Evolutionary conservation across 1,140 invertebrate genomes (phyloP), one percentile per base, ranked within the genome.

Genomic region (Cheumatopsyche charites): DNA sequence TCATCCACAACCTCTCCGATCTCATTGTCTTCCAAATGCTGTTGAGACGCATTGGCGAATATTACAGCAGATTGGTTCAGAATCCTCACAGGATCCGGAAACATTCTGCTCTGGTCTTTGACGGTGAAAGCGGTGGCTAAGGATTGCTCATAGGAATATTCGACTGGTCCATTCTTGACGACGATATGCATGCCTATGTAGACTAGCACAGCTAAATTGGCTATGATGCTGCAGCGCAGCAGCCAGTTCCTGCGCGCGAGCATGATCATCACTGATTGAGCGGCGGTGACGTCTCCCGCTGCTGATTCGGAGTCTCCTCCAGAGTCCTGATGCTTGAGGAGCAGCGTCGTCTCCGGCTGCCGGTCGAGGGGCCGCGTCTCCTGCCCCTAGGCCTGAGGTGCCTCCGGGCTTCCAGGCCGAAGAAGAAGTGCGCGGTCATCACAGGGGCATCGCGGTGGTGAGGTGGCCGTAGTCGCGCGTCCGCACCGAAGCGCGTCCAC

Each of bases 221-320:
- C 86, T 58, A 91, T 86, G 76, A 92, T 89, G 80, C 90, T 91
- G 79, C 90, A 87, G 74, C 89, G 85, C 77, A 92, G 86, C 79
- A 90, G 83, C 87, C 90, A 90, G 80, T 90, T 91, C 74, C 89
- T 86, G 73, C 90, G 86, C 70, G 86, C 80, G 71, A 85, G 82
- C 82, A 86, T 83, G 26, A 26, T 52, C 25, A n/a, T n/a, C n/a
- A n/a, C n/a, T n/a, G n/a, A 66, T 52, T 42, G 9, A 45, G n/a
- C 49, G 49, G 17, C 11, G 49, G 9, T 17, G 49, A 52, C 17
- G 17, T 17, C 49, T 52, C 17, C 6, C 5, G 49, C 9, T 6
- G n/a, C n/a, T 17, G 49, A 52, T 7, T 9, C 42, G 42, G 42
- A 43, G 42, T 7, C 42, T 7, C 7, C 42, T 43, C 42, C 13